Percentiles rank a stretch among this genome's conserved stretches.
phyloP scores from a whole-genome alignment of 2,888 invertebrate species.

The Tipula lateralis region DNA sequence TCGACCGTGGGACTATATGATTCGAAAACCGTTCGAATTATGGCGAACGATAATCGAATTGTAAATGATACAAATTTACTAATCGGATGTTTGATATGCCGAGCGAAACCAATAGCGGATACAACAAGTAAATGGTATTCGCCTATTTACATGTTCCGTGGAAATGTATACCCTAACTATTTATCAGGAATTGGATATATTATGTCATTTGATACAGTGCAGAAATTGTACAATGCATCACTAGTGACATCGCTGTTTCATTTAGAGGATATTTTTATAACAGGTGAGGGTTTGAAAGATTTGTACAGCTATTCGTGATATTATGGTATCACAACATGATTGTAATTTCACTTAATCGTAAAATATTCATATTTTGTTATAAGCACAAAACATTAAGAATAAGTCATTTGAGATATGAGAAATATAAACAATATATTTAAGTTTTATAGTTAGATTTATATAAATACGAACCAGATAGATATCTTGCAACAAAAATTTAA shows the following conservation, averaged over 20 bases:
- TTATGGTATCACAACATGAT: too few relatives aligned
- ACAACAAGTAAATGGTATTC: slow-evolving; percentile 77
- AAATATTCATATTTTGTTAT: too few relatives aligned
- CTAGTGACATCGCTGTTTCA: slow-evolving; percentile 66
- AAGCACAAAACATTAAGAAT: too few relatives aligned
- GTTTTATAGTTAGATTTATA: too few relatives aligned
- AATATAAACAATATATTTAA: too few relatives aligned
- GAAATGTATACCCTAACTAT: slow-evolving; percentile 70
- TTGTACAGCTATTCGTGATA: too few relatives aligned
- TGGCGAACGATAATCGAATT: slow-evolving; percentile 42
- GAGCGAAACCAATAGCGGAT: slow-evolving; percentile 69
- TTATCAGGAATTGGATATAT: slow-evolving; percentile 77
- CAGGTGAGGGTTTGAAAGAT: slow-evolving; percentile 52
- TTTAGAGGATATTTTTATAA: slow-evolving; percentile 72
- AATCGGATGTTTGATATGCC: slow-evolving; percentile 72
- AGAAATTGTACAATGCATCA: slow-evolving; percentile 61
- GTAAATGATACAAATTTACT: slow-evolving; percentile 53
- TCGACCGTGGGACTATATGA: slow-evolving; percentile 45
- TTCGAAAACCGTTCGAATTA: slow-evolving; percentile 40
- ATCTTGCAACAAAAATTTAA: too few relatives aligned
- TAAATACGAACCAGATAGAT: too few relatives aligned
- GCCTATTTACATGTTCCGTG: slow-evolving; percentile 71
- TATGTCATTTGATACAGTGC: slow-evolving; percentile 63
- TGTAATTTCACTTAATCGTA: too few relatives aligned
- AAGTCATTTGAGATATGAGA: too few relatives aligned